Base-by-base conservation (phyloP, 2,113 vertebrate genomes). In the Pygoscelis antarcticus region DNA sequence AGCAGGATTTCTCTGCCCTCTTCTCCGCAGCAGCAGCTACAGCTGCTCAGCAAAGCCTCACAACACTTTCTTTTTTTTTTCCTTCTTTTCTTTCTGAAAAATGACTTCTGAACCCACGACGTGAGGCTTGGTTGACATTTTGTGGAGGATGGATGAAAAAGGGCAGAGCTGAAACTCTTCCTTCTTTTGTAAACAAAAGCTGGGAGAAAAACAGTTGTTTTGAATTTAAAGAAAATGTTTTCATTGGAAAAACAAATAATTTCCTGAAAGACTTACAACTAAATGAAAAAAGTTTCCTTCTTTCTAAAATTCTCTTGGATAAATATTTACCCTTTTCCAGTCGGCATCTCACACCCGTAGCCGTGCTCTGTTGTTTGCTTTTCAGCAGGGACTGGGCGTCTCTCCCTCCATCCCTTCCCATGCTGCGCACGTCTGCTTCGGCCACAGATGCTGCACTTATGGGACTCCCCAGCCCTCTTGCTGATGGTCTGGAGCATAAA, bases 181-280 rank as follows among this genome's bases (percentile, higher is more conserved):
- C 57, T 49, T 71, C 81, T 93, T 68, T 25, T 57, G 51, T 90
- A 96, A 96, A 95, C 72, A 83, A 93, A 95, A 92, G 19, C 55
- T 4, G 4, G 47, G 77, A 81, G 60, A 91, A 92, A 96, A 96
- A 81, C 72, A 86, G 44, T 94, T 83, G 60, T 87, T 97, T 95
- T 84, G 86, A 93, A 83, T 94, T 91, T 72, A 64, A 87, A 89
- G 61, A 91, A 95, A 87, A 84, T 54, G 20, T 79, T 97, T 95
- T 89, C 34, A 76, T 89, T 95, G 46, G 52, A 77, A 95, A 95
- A 96, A 92, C 0, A 16, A 95, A 84, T 81, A 71, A 97, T 94
- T 90, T 90, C 88, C 90, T 89, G 92, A 88, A 93, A 60, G 69
- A 81, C 69, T 94, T 91, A 62, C 0, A 2, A 83, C 26, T 23